These are phyloP conservation scores for Boloria selene DNA, from an alignment of 2,888 invertebrate species.

Conservation along the genomic window DNA sequence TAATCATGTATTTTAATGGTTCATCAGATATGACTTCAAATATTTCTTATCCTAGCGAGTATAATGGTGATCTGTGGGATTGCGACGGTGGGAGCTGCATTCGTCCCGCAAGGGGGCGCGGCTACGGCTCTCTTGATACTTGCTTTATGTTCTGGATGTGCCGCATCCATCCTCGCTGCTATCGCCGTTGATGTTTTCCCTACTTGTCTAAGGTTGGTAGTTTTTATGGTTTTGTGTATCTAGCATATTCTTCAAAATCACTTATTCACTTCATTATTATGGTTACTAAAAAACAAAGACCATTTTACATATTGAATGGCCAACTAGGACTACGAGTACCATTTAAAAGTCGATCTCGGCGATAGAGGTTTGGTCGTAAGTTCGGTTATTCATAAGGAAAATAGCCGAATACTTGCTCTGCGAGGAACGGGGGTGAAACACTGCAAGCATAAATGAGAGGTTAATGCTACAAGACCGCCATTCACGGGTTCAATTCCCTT, in stretches of 20 bases:
- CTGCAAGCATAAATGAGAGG: too few species aligned
- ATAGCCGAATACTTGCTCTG: too few species aligned
- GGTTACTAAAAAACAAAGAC: not conserved
- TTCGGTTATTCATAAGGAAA: too few species aligned
- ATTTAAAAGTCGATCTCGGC: too few species aligned
- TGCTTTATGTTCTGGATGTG: slow-evolving; percentile 69
- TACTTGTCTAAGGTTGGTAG: slow-evolving; percentile 62
- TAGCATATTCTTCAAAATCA: too few species aligned
- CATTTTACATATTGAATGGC: too few species aligned
- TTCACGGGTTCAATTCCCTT: too few species aligned
- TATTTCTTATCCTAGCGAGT: slow-evolving; percentile 49
- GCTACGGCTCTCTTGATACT: slow-evolving; percentile 68
- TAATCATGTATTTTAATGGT: not conserved
- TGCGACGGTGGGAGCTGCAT: slow-evolving; percentile 63
- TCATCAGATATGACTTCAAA: not conserved
- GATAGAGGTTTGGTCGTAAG: too few species aligned
- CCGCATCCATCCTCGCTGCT: slow-evolving; percentile 72
- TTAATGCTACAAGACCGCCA: too few species aligned
- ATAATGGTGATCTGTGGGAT: slow-evolving; percentile 70
- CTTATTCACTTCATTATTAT: too few species aligned
- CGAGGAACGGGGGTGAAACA: too few species aligned
- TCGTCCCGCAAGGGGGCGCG: slow-evolving; percentile 63
- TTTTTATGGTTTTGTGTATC: not conserved
- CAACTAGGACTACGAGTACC: too few species aligned
- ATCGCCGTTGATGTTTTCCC: slow-evolving; percentile 75